Evolutionary conservation across 2,888 invertebrate genomes (phyloP).

Genomic region (Lasioglossum leucozonium): DNA sequence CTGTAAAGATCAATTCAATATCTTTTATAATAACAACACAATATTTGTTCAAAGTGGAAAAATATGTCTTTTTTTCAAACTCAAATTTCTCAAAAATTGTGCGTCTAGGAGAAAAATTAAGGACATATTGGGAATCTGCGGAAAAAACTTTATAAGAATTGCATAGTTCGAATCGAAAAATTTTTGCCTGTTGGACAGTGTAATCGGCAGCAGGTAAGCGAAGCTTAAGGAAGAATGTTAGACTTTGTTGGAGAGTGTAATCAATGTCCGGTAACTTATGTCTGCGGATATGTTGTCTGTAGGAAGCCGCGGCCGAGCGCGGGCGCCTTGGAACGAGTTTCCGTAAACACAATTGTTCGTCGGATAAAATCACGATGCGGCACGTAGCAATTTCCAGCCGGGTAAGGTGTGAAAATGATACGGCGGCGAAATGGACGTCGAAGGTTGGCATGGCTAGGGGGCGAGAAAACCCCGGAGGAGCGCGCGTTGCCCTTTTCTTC

Average conservation of each 20-base stretch:
- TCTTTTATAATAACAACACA: background rate
- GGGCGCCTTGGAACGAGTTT: background rate
- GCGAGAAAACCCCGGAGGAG: background rate
- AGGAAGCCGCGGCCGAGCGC: background rate
- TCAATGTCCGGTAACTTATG: background rate
- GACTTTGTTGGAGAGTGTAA: background rate
- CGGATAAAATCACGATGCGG: background rate
- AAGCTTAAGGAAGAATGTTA: background rate
- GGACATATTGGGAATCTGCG: no score
- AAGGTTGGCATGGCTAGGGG: background rate
- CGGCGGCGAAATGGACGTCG: conserved; percentile 10
- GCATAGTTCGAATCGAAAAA: no score
- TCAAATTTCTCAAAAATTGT: no score
- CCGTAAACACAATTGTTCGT: background rate
- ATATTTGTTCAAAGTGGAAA: background rate
- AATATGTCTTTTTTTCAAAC: no score
- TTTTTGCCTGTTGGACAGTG: no score
- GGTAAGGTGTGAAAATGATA: conserved; percentile 24
- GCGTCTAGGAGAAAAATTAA: no score
- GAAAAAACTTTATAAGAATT: no score
- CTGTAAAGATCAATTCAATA: no score
- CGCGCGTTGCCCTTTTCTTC: background rate
- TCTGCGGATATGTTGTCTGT: background rate
- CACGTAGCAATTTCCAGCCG: conserved; percentile 14
- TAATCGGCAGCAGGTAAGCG: no score